phyloP scores from a whole-genome alignment of 2,797 vertebrate species.

The Ataeniobius toweri region DNA sequence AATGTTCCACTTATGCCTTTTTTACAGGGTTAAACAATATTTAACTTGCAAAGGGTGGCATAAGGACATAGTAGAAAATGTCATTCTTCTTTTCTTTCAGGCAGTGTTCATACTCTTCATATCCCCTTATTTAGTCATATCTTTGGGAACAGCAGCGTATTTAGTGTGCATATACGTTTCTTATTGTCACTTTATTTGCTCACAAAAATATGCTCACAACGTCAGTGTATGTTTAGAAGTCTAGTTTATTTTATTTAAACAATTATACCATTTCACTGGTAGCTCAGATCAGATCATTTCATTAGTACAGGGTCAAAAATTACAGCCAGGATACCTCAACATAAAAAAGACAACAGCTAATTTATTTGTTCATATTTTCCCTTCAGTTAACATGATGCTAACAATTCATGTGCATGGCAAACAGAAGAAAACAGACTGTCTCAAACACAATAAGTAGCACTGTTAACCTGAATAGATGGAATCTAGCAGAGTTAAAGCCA shows the following conservation, averaged over 20 bases:
- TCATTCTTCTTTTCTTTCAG: background rate
- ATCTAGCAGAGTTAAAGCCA: slow-evolving; percentile 15
- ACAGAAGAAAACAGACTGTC: background rate
- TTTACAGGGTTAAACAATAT: background rate
- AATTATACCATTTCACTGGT: slow-evolving; percentile 24
- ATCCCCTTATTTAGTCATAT: background rate
- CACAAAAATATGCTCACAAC: slow-evolving; percentile 17
- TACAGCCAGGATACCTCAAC: background rate
- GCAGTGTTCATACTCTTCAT: background rate
- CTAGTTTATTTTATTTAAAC: slow-evolving; percentile 52
- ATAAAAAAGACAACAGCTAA: background rate
- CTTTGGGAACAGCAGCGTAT: background rate
- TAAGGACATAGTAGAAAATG: background rate
- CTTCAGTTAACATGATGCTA: background rate
- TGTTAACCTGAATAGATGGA: slow-evolving; percentile 2
- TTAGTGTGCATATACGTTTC: background rate
- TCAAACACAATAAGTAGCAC: background rate
- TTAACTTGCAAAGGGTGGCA: background rate
- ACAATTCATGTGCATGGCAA: background rate
- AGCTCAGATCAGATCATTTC: slow-evolving; percentile 21
- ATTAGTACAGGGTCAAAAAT: background rate
- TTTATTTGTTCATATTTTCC: background rate
- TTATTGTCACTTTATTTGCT: background rate
- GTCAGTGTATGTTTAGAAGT: slow-evolving; percentile 21
- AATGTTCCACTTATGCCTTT: background rate